phyloP scores from a whole-genome alignment of 2,888 invertebrate species.

The Chouioia cunea region DNA sequence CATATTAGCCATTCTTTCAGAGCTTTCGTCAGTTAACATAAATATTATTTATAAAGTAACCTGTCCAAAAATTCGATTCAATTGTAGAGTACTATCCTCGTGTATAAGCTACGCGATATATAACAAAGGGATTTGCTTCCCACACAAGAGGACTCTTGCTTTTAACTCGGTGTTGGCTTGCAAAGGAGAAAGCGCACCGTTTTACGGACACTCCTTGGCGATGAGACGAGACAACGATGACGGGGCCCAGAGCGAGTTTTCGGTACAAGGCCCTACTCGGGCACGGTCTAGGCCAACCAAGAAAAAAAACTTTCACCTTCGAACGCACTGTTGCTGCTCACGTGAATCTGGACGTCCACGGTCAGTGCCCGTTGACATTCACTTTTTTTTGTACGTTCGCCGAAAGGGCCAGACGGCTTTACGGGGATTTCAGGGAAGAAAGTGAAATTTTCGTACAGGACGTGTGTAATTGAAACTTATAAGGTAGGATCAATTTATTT shows the following conservation, averaged over 20 bases:
- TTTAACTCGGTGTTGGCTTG: conserved; percentile 14
- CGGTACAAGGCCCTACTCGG: conserved; percentile 35
- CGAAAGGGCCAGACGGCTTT: not conserved
- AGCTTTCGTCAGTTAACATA: no score
- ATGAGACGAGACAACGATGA: conserved; percentile 16
- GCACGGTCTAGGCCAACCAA: conserved; percentile 62
- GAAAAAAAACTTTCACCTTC: conserved; percentile 63
- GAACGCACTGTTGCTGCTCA: conserved; percentile 28
- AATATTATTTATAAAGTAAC: no score
- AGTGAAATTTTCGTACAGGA: conserved; percentile 1
- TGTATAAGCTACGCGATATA: no score
- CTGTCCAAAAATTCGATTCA: no score
- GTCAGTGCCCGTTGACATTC: conserved; percentile 45
- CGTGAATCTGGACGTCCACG: conserved; percentile 27
- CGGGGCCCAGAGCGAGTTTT: not conserved
- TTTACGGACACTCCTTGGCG: conserved; percentile 8
- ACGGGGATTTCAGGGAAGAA: not conserved
- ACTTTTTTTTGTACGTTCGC: conserved; percentile 33
- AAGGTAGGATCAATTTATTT: no score
- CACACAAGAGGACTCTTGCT: conserved; percentile 9
- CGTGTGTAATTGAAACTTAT: conserved; percentile 1
- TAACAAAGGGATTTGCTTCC: not conserved
- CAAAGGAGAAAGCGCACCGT: conserved; percentile 14
- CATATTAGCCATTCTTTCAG: no score
- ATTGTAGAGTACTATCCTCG: no score